Evolutionary conservation across 2,888 invertebrate genomes (phyloP).

Genomic region (Agonopterix arenella): DNA sequence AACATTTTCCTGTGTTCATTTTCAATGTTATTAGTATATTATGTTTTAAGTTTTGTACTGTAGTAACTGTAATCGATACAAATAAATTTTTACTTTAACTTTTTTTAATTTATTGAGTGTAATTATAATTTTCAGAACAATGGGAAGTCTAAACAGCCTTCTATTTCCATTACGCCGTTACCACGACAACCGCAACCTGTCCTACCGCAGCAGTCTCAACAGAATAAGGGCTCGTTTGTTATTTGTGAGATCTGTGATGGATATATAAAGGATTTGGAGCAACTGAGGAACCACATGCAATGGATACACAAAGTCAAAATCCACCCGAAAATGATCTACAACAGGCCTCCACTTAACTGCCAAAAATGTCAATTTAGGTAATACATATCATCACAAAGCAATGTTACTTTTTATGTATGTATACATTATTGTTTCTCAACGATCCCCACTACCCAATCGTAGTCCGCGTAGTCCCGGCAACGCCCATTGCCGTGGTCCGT

Average conservation of each 20-base stretch:
- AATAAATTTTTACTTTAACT: too few relatives aligned
- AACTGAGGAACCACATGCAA: slow-evolving; percentile 96
- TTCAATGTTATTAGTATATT: too few relatives aligned
- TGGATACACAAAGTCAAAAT: slow-evolving; percentile 99
- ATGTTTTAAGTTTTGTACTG: too few relatives aligned
- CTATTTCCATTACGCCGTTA: slow-evolving; percentile 93
- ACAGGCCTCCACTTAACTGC: slow-evolving; percentile 95
- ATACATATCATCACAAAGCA: not conserved
- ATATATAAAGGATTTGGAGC: slow-evolving; percentile 96
- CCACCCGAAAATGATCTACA: slow-evolving; percentile 97
- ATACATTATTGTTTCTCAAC: too few relatives aligned
- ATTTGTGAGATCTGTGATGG: slow-evolving; percentile 98
- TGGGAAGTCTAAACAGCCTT: slow-evolving; percentile 79
- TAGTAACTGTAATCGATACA: too few relatives aligned
- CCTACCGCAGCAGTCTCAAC: slow-evolving; percentile 36
- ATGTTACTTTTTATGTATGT: too few relatives aligned
- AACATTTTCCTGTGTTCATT: too few relatives aligned
- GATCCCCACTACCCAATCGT: too few relatives aligned
- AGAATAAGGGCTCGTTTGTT: slow-evolving; percentile 85
- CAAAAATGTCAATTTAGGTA: slow-evolving; percentile 93
- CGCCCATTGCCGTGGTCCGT: too few relatives aligned
- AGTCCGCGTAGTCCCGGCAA: too few relatives aligned
- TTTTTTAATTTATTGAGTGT: not conserved
- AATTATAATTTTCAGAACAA: slow-evolving; percentile 35
- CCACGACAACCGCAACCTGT: slow-evolving; percentile 75